Evolutionary conservation across 2,888 invertebrate species (phyloP), one percentile per base, ranked within the genome.

Genomic region (Leucoma salicis): DNA sequence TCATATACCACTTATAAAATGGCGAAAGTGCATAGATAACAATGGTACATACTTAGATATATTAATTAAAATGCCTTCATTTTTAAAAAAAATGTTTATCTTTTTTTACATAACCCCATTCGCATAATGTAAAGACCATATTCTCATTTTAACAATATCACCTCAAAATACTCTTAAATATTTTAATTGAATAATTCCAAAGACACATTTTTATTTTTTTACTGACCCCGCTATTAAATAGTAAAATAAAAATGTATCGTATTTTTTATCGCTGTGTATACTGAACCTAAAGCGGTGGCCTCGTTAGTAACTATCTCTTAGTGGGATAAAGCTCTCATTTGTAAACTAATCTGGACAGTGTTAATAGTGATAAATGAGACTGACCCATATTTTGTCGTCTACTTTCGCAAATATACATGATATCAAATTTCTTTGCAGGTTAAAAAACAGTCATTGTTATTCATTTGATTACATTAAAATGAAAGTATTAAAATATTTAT

Each of bases 261-360:
- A 2, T 10, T 11, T 34, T 24, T 12, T 28, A 21, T 21, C 7
- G 13, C 21, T 33, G 40, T 55, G 48, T 72, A 49, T 31, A 50
- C 49, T 18, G 24, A 3, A 35, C 63, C 43, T 63, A 51, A 66
- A 24, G 11, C 25, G 32, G 4, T 40, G 50, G 44, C 52, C 72
- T 75, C 70, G 66, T 74, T 77, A 77, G 53, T 61, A 70, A 69
- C 67, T 74, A 70, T 66, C 69, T 54, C 54, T 28, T 39, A 37
- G 41, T 27, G 34, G 55, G 45, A 62, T 62, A 49, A 61, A 53
- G 48, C 63, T 71, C 67, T 68, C 70, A 74, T 74, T 76, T 64
- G 64, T 56, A 57, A 56, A 68, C 71, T 72, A 73, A 75, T 74
- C 69, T 64, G 50, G 39, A 58, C 59, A 42, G 50, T 69, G 67